These are phyloP conservation scores for Ictalurus furcatus DNA, from an alignment of 2,113 vertebrate species.

Conservation along the genomic window DNA sequence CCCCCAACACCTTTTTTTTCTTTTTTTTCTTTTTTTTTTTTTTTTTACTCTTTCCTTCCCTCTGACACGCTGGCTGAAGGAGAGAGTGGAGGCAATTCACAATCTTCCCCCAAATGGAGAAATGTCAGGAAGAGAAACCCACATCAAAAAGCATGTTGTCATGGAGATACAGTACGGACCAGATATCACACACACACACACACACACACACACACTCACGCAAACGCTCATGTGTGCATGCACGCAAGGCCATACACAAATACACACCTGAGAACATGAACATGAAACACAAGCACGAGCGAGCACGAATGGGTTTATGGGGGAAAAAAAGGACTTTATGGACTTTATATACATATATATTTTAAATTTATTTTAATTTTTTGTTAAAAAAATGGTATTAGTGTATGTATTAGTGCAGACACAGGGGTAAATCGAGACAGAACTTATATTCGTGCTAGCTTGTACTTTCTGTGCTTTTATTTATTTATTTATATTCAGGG, in stretches of 20 bases:
- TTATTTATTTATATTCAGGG: background rate
- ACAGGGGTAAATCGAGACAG: background rate
- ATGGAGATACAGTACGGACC: conserved; percentile 88
- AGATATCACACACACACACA: conserved; percentile 68
- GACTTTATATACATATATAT: too few species aligned
- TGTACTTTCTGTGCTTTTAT: background rate
- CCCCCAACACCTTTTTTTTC: conserved; percentile 70
- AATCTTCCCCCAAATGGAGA: conserved; percentile 97
- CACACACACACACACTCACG: conserved; percentile 34
- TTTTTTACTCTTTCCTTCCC: conserved; percentile 51
- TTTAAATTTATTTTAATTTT: background rate
- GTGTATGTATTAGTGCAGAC: background rate
- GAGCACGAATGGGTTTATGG: conserved; percentile 29
- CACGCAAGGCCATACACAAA: conserved; percentile 38
- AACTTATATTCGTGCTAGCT: background rate
- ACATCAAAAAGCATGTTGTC: conserved; percentile 84
- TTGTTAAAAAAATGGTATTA: too few species aligned
- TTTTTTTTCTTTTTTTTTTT: conserved; percentile 44
- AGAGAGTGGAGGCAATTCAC: conserved; percentile 95
- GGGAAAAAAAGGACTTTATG: background rate
- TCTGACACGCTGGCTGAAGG: conserved; percentile 97
- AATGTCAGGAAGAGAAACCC: conserved; percentile 97
- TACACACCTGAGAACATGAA: conserved; percentile 34
- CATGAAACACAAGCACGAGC: conserved; percentile 15
- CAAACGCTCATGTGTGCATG: conserved; percentile 56